Evolutionary conservation across 2,888 invertebrate species (phyloP).

Genomic region (Tenthredo notha): DNA sequence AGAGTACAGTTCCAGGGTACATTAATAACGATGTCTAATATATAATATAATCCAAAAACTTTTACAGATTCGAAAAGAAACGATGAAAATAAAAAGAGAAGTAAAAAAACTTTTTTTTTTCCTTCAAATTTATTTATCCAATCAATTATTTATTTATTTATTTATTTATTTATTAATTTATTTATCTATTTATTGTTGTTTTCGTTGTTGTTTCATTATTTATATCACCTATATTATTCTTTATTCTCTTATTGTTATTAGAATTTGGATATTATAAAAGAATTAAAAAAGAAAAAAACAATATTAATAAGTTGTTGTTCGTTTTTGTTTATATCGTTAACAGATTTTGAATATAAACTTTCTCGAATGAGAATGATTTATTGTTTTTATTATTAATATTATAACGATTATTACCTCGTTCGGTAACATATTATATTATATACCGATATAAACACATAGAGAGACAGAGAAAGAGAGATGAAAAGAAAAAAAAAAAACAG

Average conservation of each 20-base stretch:
- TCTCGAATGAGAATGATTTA: neutral
- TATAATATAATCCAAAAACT: neutral
- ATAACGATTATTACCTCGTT: neutral
- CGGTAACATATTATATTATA: neutral
- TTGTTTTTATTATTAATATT: neutral
- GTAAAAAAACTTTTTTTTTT: no score
- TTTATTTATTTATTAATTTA: neutral
- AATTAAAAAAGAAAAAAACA: no score
- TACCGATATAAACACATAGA: no score
- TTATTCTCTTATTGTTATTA: no score
- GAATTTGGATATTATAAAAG: no score
- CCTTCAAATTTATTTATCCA: no score
- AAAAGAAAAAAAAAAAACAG: no score
- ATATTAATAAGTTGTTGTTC: neutral
- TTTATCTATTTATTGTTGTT: neutral
- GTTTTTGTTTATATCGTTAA: neutral
- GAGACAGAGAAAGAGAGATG: no score
- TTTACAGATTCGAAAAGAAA: neutral
- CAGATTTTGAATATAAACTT: neutral
- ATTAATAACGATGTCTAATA: neutral
- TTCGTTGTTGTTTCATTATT: neutral
- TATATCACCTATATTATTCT: neutral
- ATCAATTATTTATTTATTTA: no score
- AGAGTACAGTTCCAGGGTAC: constrained; percentile 49
- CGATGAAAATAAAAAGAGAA: neutral